Evolutionary conservation across 2,797 vertebrate genomes (phyloP), one percentile per base, ranked within the genome.

Genomic region (Poecilia wingei): DNA sequence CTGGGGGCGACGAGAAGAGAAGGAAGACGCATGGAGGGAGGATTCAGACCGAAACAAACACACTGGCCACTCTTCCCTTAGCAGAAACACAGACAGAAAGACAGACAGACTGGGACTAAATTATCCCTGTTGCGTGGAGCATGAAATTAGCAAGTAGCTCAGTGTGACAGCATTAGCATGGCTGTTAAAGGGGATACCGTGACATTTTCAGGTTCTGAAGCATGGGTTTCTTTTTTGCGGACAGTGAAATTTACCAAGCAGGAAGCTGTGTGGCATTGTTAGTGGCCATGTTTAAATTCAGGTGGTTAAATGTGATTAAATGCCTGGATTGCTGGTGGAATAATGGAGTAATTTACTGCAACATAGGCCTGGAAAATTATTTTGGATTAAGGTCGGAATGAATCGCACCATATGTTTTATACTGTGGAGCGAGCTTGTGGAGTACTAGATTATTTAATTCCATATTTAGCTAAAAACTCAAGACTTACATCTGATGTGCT

Each of bases 71-170:
- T 79, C 71, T 46, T 82, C 69, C 68, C 80, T 78, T 31, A 39
- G 61, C 76, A 78, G 68, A 75, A 78, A 70, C 68, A 46, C 68
- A 84, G 75, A 72, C 82, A 79, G 74, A 82, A 82, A 75, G 83
- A 72, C 66, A 79, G 86, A 86, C 86, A 90, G 88, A 93, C 91
- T 86, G 86, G 83, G 85, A 86, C 90, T 92, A 89, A 93, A 92
- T 94, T 93, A 93, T 94, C 91, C 88, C 84, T 93, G 91, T 91
- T 89, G 89, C 85, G 72, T 92, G 87, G 88, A 94, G 91, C 92
- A 93, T 93, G 92, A 94, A 95, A 94, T 95, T 93, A 94, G 88
- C 91, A 88, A 94, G 92, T 87, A 90, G 86, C 92, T 93, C 87
- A 89, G 91, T 94, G 94, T 94, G 92, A 94, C 92, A 87, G 85